phyloP scores from a whole-genome alignment of 2,888 invertebrate species.

The Blomia tropicalis region DNA sequence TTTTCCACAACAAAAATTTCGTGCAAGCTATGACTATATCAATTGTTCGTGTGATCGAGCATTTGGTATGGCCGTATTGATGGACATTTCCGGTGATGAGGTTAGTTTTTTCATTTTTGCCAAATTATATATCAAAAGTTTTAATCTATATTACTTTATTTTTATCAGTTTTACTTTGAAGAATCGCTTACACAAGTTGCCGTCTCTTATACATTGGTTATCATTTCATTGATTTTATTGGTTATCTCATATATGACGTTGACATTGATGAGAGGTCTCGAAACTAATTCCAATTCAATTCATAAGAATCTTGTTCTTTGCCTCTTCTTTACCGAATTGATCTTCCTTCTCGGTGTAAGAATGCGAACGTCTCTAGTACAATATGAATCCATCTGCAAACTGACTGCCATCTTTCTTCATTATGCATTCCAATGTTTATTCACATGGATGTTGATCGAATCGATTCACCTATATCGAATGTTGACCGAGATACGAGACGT shows the following conservation, averaged over 20 bases:
- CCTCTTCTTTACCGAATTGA: constrained; percentile 64
- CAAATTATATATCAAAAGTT: constrained; percentile 17
- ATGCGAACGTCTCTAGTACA: constrained; percentile 59
- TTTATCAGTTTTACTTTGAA: constrained; percentile 49
- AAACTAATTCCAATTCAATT: constrained; percentile 69
- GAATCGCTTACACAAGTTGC: constrained; percentile 68
- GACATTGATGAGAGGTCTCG: constrained; percentile 55
- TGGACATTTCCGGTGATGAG: constrained; percentile 75
- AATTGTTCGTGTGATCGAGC: constrained; percentile 85
- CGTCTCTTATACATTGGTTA: constrained; percentile 72
- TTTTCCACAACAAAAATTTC: constrained; percentile 22
- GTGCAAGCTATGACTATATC: constrained; percentile 38
- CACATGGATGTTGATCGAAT: constrained; percentile 79
- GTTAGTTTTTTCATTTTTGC: no score
- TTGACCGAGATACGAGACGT: constrained; percentile 87
- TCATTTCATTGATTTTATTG: constrained; percentile 62
- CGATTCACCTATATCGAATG: constrained; percentile 79
- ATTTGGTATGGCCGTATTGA: constrained; percentile 63
- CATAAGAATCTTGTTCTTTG: constrained; percentile 83
- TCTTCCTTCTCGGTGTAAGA: constrained; percentile 74
- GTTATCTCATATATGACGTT: constrained; percentile 61
- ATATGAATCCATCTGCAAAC: constrained; percentile 62
- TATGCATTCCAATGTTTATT: constrained; percentile 81
- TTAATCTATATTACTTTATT: constrained; percentile 1
- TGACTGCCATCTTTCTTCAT: constrained; percentile 74